Evolutionary conservation across 2,113 vertebrate species (phyloP).

Genomic region (Centropus unirufus): DNA sequence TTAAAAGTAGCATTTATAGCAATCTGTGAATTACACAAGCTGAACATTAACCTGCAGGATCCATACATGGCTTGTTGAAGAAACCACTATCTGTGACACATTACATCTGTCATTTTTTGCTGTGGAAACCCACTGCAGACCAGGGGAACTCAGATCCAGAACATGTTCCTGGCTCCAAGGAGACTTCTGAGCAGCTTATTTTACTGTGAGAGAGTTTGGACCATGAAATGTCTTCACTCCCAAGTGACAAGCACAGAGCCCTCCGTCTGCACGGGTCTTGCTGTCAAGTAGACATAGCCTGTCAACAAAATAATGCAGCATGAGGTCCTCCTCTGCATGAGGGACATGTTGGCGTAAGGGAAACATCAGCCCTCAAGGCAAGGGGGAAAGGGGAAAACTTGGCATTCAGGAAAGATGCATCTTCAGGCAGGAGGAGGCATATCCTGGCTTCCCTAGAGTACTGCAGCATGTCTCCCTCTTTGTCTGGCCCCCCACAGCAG

Average conservation of each 20-base stretch:
- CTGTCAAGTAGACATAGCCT: background rate
- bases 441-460: background rate
- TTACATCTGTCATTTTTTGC: background rate
- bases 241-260: background rate
- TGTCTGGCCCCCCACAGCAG: background rate
- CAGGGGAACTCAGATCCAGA: background rate
- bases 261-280: background rate
- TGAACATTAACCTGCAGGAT: background rate
- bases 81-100: background rate
- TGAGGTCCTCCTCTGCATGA: background rate
- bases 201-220: background rate
- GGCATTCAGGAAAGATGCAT: background rate
- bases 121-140: background rate
- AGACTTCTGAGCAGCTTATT: background rate
- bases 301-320: background rate
- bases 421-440: background rate
- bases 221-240: background rate
- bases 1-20: background rate
- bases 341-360: background rate
- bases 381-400: background rate
- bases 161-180: background rate
- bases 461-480: background rate
- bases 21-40: background rate
- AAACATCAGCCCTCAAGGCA: background rate
- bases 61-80: fast-evolving